Evolutionary conservation across 2,113 vertebrate species (phyloP).

Genomic region (Stercorarius parasiticus): DNA sequence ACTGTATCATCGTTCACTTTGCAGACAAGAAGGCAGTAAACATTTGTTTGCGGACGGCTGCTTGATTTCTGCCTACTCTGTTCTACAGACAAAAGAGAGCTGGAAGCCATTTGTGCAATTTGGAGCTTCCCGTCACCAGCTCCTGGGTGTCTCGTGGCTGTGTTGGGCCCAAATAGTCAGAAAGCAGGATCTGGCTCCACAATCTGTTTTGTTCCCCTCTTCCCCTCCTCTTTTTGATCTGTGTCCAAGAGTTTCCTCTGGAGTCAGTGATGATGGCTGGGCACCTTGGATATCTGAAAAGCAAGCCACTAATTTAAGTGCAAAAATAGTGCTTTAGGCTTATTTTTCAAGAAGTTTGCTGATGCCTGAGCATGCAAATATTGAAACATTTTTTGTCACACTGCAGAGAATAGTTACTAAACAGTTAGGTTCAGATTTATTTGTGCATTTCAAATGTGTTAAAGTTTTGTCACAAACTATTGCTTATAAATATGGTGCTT

Average conservation of each 20-base stretch:
- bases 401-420: not conserved
- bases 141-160: not conserved
- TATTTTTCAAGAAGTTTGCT: not conserved
- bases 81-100: not conserved
- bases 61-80: not conserved
- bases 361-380: constrained; percentile 9
- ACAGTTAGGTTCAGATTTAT: not conserved
- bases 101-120: not conserved
- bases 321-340: constrained; percentile 38
- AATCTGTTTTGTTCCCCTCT: constrained; percentile 7
- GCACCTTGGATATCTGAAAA: not conserved
- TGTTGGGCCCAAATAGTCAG: not conserved
- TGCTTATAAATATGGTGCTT: not conserved
- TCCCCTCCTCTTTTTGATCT: not conserved
- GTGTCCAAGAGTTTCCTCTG: constrained; percentile 21
- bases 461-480: not conserved
- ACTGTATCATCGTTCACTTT: not conserved
- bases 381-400: constrained; percentile 9
- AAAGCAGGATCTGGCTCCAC: not conserved
- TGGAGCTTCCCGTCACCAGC: not conserved
- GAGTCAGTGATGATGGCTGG: not conserved
- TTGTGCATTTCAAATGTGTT: not conserved
- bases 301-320: not conserved
- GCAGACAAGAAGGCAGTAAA: not conserved
- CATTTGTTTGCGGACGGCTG: not conserved